Percentiles rank a stretch among this genome's conserved stretches.
These are phyloP conservation scores for Cerceris ruficornis DNA, from an alignment of 2,888 invertebrate species.

Conservation along the genomic window DNA sequence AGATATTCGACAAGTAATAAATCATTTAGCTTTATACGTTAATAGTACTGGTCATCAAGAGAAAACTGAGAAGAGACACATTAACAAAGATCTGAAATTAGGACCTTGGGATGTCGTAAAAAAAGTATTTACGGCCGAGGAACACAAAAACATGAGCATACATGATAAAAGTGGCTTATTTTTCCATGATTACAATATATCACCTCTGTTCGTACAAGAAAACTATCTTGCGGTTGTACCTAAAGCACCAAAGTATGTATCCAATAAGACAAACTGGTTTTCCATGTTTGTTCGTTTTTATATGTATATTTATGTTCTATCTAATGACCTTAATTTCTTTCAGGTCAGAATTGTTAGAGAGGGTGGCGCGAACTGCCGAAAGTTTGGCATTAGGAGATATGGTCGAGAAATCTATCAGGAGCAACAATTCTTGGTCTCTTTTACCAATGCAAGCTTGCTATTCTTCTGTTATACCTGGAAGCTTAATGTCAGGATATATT, in stretches of 20 bases:
- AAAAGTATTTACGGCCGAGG: conserved; percentile 92
- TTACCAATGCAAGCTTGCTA: conserved; percentile 94
- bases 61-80: conserved; percentile 41
- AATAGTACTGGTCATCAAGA: conserved; percentile 66
- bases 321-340: not conserved
- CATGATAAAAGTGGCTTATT: conserved; percentile 95
- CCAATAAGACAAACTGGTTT: not conserved
- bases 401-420: conserved; percentile 91
- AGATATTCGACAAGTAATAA: conserved; percentile 96
- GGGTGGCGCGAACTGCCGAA: conserved; percentile 92
- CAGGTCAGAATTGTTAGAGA: conserved; percentile 81
- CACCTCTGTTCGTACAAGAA: conserved; percentile 98
- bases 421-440: conserved; percentile 92
- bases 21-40: conserved; percentile 92
- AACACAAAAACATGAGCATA: conserved; percentile 90
- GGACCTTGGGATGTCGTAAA: conserved; percentile 97
- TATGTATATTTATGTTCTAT: conserved; percentile 66
- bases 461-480: conserved; percentile 95
- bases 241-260: conserved; percentile 86
- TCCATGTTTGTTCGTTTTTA: not conserved
- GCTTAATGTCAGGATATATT: conserved; percentile 91
- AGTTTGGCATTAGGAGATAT: conserved; percentile 93
- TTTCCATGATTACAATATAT: conserved; percentile 97
- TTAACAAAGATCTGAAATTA: conserved; percentile 92
- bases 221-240: conserved; percentile 95